phyloP scores from a whole-genome alignment of 2,797 vertebrate genomes.

The Pelobates cultripes region DNA sequence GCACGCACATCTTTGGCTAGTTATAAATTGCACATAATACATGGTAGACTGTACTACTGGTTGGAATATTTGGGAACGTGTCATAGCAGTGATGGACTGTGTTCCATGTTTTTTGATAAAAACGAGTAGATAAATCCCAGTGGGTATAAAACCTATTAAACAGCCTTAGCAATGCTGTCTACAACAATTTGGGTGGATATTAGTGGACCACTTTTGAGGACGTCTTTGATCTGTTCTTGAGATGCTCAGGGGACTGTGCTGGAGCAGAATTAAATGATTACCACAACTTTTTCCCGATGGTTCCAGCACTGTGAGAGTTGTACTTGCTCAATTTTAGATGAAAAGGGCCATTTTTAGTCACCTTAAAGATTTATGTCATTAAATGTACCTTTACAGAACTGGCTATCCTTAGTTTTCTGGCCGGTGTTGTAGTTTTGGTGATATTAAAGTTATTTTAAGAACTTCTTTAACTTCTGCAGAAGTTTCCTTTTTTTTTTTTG shows the following conservation, averaged over 20 bases:
- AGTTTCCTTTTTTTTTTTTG: too few species aligned
- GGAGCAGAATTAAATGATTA: not conserved
- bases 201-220: not conserved
- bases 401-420: too few species aligned
- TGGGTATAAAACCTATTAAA: slow-evolving; percentile 38
- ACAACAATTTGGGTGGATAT: slow-evolving; percentile 15
- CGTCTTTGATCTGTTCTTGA: slow-evolving; percentile 4
- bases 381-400: too few species aligned
- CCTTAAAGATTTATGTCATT: too few species aligned
- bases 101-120: not conserved
- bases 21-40: too few species aligned
- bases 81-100: not conserved
- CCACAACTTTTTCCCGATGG: not conserved
- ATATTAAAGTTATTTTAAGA: too few species aligned
- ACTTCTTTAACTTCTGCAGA: too few species aligned
- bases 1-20: too few species aligned
- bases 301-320: not conserved
- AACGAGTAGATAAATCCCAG: not conserved
- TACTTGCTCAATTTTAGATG: not conserved
- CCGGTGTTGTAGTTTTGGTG: too few species aligned
- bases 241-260: not conserved
- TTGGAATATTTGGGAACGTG: not conserved
- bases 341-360: too few species aligned
- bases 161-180: slow-evolving; percentile 22
- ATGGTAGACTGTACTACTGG: not conserved